Conservation (phyloP, 2,888 invertebrate genomes). For the Sericinus montela region DNA sequence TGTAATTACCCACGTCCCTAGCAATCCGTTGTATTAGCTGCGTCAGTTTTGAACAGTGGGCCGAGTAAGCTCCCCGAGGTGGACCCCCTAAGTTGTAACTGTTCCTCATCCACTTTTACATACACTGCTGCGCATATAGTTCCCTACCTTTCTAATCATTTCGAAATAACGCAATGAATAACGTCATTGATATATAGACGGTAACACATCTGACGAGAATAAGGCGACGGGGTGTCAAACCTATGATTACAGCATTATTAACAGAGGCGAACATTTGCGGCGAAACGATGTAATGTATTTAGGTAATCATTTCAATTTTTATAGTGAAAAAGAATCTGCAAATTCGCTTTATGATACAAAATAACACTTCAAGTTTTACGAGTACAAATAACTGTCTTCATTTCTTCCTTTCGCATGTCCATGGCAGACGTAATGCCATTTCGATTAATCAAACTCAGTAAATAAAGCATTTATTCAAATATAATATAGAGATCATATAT, state of each 20-base stretch:
- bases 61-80: slow-evolving; percentile 36
- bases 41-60: slow-evolving; percentile 47
- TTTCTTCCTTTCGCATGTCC: not conserved
- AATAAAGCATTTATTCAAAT: not conserved
- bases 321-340: slow-evolving; percentile 1
- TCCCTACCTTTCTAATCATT: not conserved
- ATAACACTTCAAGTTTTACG: not conserved
- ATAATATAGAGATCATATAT: not conserved
- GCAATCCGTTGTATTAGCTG: slow-evolving; percentile 62
- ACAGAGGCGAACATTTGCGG: slow-evolving; percentile 57
- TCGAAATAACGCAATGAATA: slow-evolving; percentile 32
- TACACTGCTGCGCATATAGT: slow-evolving; percentile 31
- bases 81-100: slow-evolving; percentile 15
- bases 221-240: slow-evolving; percentile 58
- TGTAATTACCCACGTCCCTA: slow-evolving; percentile 65
- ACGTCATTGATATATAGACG: not conserved
- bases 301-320: slow-evolving; percentile 16
- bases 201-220: slow-evolving; percentile 13
- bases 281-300: slow-evolving; percentile 42
- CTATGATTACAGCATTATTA: slow-evolving; percentile 72
- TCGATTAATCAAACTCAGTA: not conserved
- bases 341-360: not conserved
- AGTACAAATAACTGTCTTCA: not conserved
- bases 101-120: slow-evolving; percentile 11
- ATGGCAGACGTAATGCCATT: not conserved